Conservation (phyloP, 2,113 vertebrate genomes). For the Centropus bengalensis region DNA sequence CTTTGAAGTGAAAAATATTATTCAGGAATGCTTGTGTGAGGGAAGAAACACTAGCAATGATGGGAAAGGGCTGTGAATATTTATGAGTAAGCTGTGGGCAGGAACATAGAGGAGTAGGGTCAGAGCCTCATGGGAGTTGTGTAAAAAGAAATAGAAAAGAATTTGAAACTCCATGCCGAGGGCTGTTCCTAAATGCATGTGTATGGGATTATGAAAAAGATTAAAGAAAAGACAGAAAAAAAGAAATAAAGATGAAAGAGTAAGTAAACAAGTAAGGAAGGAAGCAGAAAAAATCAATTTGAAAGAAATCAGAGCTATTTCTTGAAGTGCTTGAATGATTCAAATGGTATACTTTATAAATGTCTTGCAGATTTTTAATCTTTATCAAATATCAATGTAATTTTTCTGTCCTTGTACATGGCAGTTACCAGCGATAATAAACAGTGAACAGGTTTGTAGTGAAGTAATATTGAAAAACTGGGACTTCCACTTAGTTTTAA, state of each 20-base stretch:
- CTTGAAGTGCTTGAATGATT: neutral
- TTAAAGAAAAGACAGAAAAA: neutral
- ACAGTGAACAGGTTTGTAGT: neutral
- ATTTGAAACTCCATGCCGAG: neutral
- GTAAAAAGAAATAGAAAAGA: neutral
- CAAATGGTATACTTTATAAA: neutral
- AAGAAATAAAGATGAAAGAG: neutral
- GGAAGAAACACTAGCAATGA: neutral
- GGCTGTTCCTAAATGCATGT: neutral
- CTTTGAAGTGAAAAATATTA: neutral
- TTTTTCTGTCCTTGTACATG: neutral
- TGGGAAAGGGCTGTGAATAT: conserved; percentile 7
- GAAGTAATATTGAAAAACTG: neutral
- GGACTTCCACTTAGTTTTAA: neutral
- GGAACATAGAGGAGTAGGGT: neutral
- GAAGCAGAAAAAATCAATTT: neutral
- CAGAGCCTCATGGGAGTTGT: neutral
- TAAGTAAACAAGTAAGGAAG: neutral
- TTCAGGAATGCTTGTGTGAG: neutral
- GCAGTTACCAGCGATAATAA: neutral
- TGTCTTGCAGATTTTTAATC: neutral
- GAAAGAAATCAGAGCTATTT: neutral
- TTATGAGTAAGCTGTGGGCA: neutral
- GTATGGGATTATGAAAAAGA: neutral
- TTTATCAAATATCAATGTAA: neutral